Base-by-base conservation (phyloP, 2,797 vertebrate genomes). In the Poeciliopsis paucimaculata region DNA sequence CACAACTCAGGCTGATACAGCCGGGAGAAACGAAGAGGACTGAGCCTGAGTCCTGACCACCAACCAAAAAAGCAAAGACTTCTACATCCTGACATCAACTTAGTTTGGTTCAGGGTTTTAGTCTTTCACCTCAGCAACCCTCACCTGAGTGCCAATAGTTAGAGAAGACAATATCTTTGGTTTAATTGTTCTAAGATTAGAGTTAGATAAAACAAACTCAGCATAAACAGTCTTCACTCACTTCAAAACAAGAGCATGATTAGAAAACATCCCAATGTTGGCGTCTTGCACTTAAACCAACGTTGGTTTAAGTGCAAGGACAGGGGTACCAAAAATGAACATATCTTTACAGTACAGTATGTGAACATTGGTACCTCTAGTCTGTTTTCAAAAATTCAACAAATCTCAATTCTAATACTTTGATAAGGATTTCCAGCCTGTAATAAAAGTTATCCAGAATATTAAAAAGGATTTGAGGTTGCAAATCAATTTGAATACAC, bases 1-100 rank as follows among this genome's bases (percentile, higher is more conserved):
- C 89, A 90, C 87, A 91, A 88, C 68, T 83, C 36, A 2, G 82
- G 68, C 82, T 46, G 80, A n/a, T 80, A 64, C 31, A 73, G 75
- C 79, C 1, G 68, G 53, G 78, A 77, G 72, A 78, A 75, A 72
- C 3, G 53, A 77, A 84, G 78, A 66, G 34, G 62, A 20, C 16
- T 39, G 60, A 66, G 62, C 74, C 76, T 73, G 73, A 83, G 73
- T 83, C 79, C 85, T 77, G 84, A 82, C 64, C 51, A 51, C 66
- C 78, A 84, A 83, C 70, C 80, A 55, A 82, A 46, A 75, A 45
- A 77, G 9, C 34, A 66, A 15, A 83, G 84, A 88, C 87, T 89
- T 89, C 81, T 20, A 39, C 55, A 9, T 41, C 57, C 76, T 64
- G 68, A 81, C 53, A 71, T 76, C 62, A 64, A 0, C 76, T 80